A percentile compares a stretch with the other conserved stretches of the same genome.
Evolutionary conservation across 2,797 vertebrate species (phyloP).

Genomic region (Masticophis lateralis): DNA sequence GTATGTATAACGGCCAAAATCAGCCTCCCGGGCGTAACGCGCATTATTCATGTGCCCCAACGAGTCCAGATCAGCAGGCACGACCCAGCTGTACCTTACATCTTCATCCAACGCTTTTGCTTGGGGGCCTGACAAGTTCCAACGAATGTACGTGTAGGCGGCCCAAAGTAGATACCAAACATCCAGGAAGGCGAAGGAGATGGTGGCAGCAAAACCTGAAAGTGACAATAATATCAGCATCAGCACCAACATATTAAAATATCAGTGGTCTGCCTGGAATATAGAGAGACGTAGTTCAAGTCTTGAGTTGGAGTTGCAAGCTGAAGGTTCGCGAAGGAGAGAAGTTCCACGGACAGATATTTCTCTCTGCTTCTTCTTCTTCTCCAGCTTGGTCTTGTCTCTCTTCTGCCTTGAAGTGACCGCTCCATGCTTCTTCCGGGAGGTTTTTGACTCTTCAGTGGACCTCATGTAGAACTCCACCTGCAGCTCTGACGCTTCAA

Average conservation of each 20-base stretch:
- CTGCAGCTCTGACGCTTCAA: background rate
- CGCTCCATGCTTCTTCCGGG: background rate
- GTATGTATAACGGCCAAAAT: constrained; percentile 82
- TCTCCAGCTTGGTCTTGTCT: background rate
- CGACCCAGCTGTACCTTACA: constrained; percentile 73
- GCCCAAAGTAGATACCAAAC: constrained; percentile 80
- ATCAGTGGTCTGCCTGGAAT: background rate
- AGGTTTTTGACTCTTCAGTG: background rate
- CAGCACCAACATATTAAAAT: background rate
- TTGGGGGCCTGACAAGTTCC: constrained; percentile 76
- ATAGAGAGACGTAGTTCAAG: background rate
- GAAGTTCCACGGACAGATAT: background rate
- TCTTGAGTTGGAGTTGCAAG: background rate
- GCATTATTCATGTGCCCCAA: constrained; percentile 93
- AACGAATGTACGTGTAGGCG: constrained; percentile 65
- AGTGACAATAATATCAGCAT: background rate
- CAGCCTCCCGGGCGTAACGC: constrained; percentile 87
- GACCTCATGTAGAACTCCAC: background rate
- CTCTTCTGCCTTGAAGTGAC: background rate
- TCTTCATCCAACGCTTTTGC: constrained; percentile 80
- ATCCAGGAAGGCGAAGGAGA: constrained; percentile 78
- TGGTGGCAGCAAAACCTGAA: background rate
- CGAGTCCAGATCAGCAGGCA: constrained; percentile 85
- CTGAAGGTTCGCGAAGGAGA: background rate
- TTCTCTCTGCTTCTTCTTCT: background rate